Base-by-base conservation (phyloP, 2,888 invertebrate genomes). In the Hermaeophaga mercurialis region DNA sequence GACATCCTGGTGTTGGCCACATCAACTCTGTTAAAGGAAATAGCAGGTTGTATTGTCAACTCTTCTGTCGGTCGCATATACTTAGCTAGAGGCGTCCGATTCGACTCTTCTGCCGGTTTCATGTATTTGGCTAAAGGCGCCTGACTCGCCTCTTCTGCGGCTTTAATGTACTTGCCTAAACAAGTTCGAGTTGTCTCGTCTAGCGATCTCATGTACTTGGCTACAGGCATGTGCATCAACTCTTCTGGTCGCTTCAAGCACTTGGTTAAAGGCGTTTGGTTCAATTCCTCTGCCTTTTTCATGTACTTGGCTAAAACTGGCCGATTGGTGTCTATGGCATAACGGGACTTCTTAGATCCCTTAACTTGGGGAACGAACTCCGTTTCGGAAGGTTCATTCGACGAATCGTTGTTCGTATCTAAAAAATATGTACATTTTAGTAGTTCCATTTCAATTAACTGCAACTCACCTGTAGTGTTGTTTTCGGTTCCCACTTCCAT, bases 271-370 rank as follows among this genome's bases (percentile, higher is more conserved):
- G 62, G 62, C 6, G 54, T 48, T n/a, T 12, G 31, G 11, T 12
- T 31, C 3, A 2, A 26, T 8, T 26, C 22, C n/a, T n/a, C n/a
- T n/a, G n/a, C 9, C 14, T 9, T 15, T 11, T 50, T 43, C 22
- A 46, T 1, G 47, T 19, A 34, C 54, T 56, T 14, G 49, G 36
- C 28, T 61, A 59, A 15, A 60, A 24, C 7, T 38, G 46, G 26
- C n/a, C n/a, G n/a, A n/a, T n/a, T n/a, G n/a, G n/a, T n/a, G n/a
- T 63, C 59, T 44, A 63, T 54, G 11, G 63, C 63, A 8, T 50
- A 24, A 34, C 58, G 52, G 2, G 63, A 61, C 47, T 63, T 61
- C 39, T 54, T 61, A 0, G 63, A 61, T 28, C 61, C 61, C 33
- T 31, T 58, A 1, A 63, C 52, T 18, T 61, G 34, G 6, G 22